Percentiles rank a stretch among this genome's conserved stretches.
phyloP scores from a whole-genome alignment of 2,888 invertebrate species.

The Eupithecia insigniata region DNA sequence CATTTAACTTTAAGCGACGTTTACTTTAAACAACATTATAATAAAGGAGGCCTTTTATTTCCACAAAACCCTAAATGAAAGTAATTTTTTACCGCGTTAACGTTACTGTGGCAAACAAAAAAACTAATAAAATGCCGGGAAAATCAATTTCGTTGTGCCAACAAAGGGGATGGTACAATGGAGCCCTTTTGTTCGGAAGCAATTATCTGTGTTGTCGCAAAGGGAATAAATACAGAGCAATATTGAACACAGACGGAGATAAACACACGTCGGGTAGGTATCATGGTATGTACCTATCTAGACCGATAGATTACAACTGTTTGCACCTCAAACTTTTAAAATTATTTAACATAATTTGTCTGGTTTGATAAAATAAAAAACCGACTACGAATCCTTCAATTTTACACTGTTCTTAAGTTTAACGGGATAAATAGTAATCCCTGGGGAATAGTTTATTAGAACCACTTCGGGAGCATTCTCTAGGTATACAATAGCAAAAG shows the following conservation, averaged over 20 bases:
- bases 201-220: conserved; percentile 25
- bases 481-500: too few relatives aligned
- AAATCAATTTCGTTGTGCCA: conserved; percentile 17
- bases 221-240: conserved; percentile 7
- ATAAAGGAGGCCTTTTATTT: neutral
- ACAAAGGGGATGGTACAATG: conserved; percentile 14
- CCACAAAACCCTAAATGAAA: conserved; percentile 3
- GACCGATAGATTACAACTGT: neutral
- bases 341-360: neutral
- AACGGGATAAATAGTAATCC: too few relatives aligned
- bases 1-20: neutral
- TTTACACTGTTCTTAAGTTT: too few relatives aligned
- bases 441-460: too few relatives aligned
- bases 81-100: conserved; percentile 5
- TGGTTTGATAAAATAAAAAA: too few relatives aligned
- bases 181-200: conserved; percentile 23
- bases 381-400: too few relatives aligned
- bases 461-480: too few relatives aligned
- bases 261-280: neutral
- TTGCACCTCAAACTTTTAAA: neutral
- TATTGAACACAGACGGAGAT: neutral
- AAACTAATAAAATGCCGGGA: conserved; percentile 12
- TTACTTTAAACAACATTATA: neutral
- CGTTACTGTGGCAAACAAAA: conserved; percentile 10
- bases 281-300: neutral